Percentiles rank a stretch among this genome's conserved stretches.
These are phyloP conservation scores for Oxygymnocypris stewartii DNA, from an alignment of 2,113 vertebrate genomes.

Conservation along the genomic window DNA sequence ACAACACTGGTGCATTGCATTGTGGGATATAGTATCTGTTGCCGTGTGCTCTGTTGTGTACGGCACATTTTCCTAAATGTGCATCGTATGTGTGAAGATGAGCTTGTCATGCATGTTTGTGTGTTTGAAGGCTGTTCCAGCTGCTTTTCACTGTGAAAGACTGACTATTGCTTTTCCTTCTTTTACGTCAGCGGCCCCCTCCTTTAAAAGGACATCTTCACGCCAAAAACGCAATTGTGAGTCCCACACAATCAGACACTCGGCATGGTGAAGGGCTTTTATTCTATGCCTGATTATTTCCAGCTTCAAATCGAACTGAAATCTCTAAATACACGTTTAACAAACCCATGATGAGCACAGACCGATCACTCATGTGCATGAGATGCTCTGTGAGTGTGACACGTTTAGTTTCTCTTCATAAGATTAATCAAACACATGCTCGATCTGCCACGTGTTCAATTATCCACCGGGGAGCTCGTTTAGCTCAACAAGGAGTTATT, in stretches of 20 bases:
- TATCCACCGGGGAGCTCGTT: neutral
- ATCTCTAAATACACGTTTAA: neutral
- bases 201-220: slow-evolving; percentile 66
- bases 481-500: neutral
- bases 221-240: slow-evolving; percentile 67
- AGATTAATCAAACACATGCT: neutral
- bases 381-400: neutral
- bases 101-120: neutral
- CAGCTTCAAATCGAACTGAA: neutral
- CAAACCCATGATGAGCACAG: neutral
- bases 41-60: neutral
- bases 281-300: neutral
- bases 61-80: neutral
- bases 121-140: neutral
- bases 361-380: neutral
- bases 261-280: neutral
- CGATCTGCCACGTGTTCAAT: neutral
- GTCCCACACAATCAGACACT: slow-evolving; percentile 45
- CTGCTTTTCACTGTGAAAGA: neutral
- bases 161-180: slow-evolving; percentile 56
- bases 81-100: neutral
- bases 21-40: neutral
- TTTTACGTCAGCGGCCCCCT: slow-evolving; percentile 47
- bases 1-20: neutral
- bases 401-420: neutral